A percentile compares a stretch with the other conserved stretches of the same genome.
Conservation (phyloP, 2,888 invertebrate genomes). For the Odontocerum albicorne region DNA sequence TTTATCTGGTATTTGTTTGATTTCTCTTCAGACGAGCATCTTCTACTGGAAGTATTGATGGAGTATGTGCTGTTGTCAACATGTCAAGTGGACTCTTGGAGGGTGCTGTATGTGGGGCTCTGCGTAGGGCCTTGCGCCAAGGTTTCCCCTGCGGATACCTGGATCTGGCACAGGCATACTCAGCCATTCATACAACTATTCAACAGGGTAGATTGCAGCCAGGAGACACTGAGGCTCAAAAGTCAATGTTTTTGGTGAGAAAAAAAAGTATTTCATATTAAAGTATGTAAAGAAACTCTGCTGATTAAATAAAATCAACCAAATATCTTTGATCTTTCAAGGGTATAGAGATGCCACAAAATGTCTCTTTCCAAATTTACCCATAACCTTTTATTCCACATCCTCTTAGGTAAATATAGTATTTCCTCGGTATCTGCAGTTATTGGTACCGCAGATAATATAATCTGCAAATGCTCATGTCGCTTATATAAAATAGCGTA, state of each 20-base stretch:
- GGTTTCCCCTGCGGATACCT: conserved; percentile 80
- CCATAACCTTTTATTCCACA: no score
- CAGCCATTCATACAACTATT: conserved; percentile 75
- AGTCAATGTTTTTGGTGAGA: conserved; percentile 74
- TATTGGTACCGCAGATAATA: no score
- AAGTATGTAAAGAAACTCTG: no score
- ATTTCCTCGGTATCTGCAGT: no score
- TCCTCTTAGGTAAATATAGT: no score
- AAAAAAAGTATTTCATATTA: no score
- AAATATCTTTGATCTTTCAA: no score
- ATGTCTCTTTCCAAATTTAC: no score
- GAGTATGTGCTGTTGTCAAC: conserved; percentile 95
- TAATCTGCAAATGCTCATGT: no score
- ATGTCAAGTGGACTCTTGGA: conserved; percentile 88
- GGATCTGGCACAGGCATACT: conserved; percentile 80
- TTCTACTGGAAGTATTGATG: conserved; percentile 89
- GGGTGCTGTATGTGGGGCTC: conserved; percentile 74
- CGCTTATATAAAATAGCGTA: no score
- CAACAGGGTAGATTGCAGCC: conserved; percentile 81
- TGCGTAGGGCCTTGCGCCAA: conserved; percentile 72
- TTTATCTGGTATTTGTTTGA: neutral
- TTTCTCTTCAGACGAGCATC: conserved; percentile 74
- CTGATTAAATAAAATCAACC: no score
- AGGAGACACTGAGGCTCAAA: conserved; percentile 75
- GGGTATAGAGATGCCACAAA: no score